These are phyloP conservation scores for Thalassaphorura encarpata DNA, from an alignment of 1,140 invertebrate species.

Conservation along the genomic window DNA sequence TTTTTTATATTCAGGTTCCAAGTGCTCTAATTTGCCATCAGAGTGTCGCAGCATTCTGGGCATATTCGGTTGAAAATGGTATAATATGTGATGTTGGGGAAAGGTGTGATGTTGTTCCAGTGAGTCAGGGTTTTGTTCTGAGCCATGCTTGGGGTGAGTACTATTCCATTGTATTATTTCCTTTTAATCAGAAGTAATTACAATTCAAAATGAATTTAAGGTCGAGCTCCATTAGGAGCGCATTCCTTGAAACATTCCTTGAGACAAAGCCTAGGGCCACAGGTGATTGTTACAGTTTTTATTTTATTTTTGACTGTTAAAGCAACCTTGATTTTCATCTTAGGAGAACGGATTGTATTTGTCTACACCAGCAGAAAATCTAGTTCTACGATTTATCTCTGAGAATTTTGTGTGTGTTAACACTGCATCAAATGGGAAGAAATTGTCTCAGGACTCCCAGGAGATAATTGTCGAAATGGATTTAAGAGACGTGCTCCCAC, in stretches of 20 bases:
- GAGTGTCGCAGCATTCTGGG: conserved; percentile 49
- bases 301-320: too few relatives aligned
- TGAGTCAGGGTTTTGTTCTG: conserved; percentile 29
- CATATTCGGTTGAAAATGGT: conserved; percentile 52
- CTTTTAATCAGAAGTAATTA: too few relatives aligned
- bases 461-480: conserved; percentile 33
- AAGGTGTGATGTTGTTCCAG: conserved; percentile 41
- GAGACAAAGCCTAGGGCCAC: conserved; percentile 29
- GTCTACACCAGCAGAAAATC: conserved; percentile 28
- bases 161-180: too few relatives aligned
- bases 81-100: conserved; percentile 56
- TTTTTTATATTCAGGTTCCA: conserved; percentile 31
- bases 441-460: conserved; percentile 27
- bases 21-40: conserved; percentile 48
- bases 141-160: conserved; percentile 27
- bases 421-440: conserved; percentile 4
- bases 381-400: conserved; percentile 28
- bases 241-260: conserved; percentile 26
- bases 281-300: conserved; percentile 15
- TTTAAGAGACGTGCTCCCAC: conserved; percentile 26
- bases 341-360: conserved; percentile 32
- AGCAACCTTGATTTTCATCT: too few relatives aligned
- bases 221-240: conserved; percentile 25
- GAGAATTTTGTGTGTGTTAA: conserved; percentile 29
- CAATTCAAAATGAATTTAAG: too few relatives aligned